A percentile compares a stretch with the other conserved stretches of the same genome.
phyloP scores from a whole-genome alignment of 2,888 invertebrate species.

The Polyploca ridens region DNA sequence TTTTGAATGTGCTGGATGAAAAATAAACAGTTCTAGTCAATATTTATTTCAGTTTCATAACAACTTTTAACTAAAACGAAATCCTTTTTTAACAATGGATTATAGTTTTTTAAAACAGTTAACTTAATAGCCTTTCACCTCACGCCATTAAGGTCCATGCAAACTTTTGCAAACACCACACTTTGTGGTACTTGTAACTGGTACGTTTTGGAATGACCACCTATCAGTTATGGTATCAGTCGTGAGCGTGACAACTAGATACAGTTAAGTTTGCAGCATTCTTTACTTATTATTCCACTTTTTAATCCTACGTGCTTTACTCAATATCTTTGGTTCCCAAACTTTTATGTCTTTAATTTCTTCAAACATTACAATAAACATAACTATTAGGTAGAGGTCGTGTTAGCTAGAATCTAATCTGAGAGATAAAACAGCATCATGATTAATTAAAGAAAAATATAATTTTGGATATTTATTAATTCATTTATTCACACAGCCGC shows the following conservation, averaged over 20 bases:
- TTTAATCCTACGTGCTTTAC: not conserved
- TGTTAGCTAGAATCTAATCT: too few relatives aligned
- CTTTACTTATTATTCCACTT: slow-evolving; percentile 9
- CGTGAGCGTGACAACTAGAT: slow-evolving; percentile 9
- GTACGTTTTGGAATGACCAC: slow-evolving; percentile 5
- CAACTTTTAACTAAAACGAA: not conserved
- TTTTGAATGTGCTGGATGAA: too few relatives aligned
- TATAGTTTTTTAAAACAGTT: not conserved
- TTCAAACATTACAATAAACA: not conserved
- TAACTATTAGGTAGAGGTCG: not conserved
- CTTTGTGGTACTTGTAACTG: not conserved
- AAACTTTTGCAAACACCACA: slow-evolving; percentile 2
- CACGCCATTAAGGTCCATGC: not conserved
- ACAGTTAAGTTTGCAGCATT: slow-evolving; percentile 11
- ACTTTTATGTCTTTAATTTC: not conserved
- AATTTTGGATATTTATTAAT: too few relatives aligned
- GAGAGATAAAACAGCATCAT: too few relatives aligned
- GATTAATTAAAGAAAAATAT: too few relatives aligned
- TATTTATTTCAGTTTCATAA: not conserved
- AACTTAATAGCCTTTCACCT: slow-evolving; percentile 6
- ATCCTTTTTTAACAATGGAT: not conserved
- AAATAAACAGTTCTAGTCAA: too few relatives aligned
- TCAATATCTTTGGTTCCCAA: slow-evolving; percentile 5
- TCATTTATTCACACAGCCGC: too few relatives aligned
- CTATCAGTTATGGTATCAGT: slow-evolving; percentile 9